Evolutionary conservation across 2,113 vertebrate genomes (phyloP), one percentile per base, ranked within the genome.

Genomic region (Psittacus erithacus): DNA sequence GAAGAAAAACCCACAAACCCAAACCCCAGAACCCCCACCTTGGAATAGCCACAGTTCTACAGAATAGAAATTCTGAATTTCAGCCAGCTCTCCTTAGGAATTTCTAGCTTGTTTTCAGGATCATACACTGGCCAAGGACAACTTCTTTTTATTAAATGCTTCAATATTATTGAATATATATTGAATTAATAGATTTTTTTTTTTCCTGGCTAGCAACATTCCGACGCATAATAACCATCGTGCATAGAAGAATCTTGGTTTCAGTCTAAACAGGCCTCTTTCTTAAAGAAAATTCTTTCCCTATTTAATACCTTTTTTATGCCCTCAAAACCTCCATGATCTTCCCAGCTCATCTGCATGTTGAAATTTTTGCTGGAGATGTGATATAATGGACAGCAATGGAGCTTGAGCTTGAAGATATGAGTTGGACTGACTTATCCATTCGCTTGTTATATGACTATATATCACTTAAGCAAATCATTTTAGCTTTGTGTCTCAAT

Each of bases 41-140:
- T 55, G 64, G 68, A 89, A 67, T 64, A 84, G 47, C 10, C 33
- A 70, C 12, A 33, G 44, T 74, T 92, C 41, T 46, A 70, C 7
- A 38, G 41, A 94, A 90, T 2, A 65, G 46, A 93, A 59, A 59
- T 77, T 74, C 44, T 92, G 39, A 65, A 82, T 88, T 90, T 90
- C 65, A 82, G 79, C 28, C 86, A 96, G 43, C 25, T 83, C 17
- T 86, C 1, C 76, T 68, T 59, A 63, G 47, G 43, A 86, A 55
- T 88, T 86, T 86, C 55, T 84, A 76, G n/a, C 10, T 90, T 8
- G 25, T 93, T 93, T 90, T 94, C 60, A 52, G 71, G 76, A 86
- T 90, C 75, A 91, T n/a, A 9, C 23, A 25, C 52, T 86, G 80
- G 88, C 90, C 85, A 94, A 80, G 19, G 43, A 24, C 38, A 90